A percentile compares a stretch with the other conserved stretches of the same genome.
phyloP scores from a whole-genome alignment of 2,888 invertebrate species.

The Machimus atricapillus region DNA sequence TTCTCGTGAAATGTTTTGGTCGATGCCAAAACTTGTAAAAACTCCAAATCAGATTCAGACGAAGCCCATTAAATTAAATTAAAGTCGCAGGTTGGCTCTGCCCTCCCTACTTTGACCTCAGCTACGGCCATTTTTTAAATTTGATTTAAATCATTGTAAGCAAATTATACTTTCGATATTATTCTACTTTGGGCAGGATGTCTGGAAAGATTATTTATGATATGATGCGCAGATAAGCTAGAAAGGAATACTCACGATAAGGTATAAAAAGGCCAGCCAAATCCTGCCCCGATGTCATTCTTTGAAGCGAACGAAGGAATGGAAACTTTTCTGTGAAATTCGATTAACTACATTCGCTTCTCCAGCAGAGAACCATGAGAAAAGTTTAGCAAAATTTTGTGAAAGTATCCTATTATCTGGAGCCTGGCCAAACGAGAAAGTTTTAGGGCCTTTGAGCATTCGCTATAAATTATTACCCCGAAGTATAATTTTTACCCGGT shows the following conservation, averaged over 20 bases:
- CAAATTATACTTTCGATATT: slow-evolving; percentile 7
- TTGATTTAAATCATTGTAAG: slow-evolving; percentile 18
- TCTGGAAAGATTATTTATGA: slow-evolving; percentile 11
- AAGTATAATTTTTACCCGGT: slow-evolving; percentile 35
- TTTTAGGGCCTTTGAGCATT: slow-evolving; percentile 39
- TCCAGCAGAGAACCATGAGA: neutral
- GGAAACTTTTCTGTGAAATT: slow-evolving; percentile 27
- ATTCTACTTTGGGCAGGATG: neutral
- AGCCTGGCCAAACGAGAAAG: slow-evolving; percentile 32
- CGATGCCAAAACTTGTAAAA: slow-evolving; percentile 32
- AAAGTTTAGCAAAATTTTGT: slow-evolving; percentile 31
- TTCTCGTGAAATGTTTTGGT: slow-evolving; percentile 18
- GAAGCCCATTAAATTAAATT: slow-evolving; percentile 31
- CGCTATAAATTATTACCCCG: slow-evolving; percentile 33
- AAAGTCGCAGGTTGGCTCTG: neutral
- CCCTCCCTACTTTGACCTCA: neutral
- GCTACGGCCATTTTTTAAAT: neutral
- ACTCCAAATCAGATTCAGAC: slow-evolving; percentile 28
- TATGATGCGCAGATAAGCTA: neutral
- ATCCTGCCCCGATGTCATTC: slow-evolving; percentile 3
- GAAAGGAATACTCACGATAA: neutral
- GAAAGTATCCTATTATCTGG: slow-evolving; percentile 38
- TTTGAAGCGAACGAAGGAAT: slow-evolving; percentile 11
- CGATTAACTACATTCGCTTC: slow-evolving; percentile 33
- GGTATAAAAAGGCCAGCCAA: neutral